Evolutionary conservation across 2,797 vertebrate species (phyloP).

Genomic region (Pangasius macronema): DNA sequence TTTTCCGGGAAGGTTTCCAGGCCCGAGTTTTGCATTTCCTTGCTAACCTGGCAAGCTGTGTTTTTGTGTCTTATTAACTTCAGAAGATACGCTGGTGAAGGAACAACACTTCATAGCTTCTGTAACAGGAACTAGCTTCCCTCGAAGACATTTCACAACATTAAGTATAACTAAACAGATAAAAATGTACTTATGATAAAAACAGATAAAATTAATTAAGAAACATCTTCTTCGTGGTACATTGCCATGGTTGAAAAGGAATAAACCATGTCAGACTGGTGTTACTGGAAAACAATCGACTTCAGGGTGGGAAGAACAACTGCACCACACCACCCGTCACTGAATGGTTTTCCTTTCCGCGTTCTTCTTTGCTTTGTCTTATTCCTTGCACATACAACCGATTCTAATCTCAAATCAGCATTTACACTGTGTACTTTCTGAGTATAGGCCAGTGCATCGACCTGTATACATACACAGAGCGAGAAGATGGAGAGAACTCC

Average conservation of each 20-base stretch:
- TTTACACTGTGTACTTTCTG: neutral
- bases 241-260: neutral
- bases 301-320: no score
- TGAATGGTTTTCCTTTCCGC: neutral
- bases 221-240: neutral
- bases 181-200: neutral
- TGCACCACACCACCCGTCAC: no score
- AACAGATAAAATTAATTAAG: neutral
- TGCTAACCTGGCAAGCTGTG: neutral
- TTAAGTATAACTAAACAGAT: neutral
- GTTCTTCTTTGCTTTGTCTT: no score
- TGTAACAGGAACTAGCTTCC: neutral
- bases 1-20: neutral
- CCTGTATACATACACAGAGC: neutral
- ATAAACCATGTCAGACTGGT: neutral
- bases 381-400: neutral
- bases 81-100: neutral
- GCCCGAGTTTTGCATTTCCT: neutral
- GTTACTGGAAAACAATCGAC: no score
- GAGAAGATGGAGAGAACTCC: neutral
- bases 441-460: neutral
- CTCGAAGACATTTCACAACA: neutral
- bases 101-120: neutral
- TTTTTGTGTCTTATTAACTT: neutral
- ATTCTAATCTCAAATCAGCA: neutral